These are phyloP conservation scores for Procambarus virginalis DNA, from an alignment of 1,140 invertebrate genomes.

Conservation along the genomic window DNA sequence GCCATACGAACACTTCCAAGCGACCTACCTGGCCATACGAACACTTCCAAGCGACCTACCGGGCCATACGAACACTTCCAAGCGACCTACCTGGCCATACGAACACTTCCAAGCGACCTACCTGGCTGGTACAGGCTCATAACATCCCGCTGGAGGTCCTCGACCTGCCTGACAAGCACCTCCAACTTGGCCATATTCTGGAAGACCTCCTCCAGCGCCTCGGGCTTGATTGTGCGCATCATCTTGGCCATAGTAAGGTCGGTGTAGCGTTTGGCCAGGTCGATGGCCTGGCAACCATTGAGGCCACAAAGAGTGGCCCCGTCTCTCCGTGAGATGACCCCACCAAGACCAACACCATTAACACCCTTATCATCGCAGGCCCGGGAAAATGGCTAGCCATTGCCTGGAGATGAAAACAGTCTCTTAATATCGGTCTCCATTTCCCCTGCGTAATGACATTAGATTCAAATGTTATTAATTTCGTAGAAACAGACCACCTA, in stretches of 20 bases:
- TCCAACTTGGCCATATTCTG: conserved; percentile 65
- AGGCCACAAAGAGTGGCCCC: conserved; percentile 54
- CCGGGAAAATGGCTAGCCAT: background rate
- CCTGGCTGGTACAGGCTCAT: conserved; percentile 64
- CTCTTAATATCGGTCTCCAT: too few species aligned
- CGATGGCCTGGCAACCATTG: conserved; percentile 66
- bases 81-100: background rate
- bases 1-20: background rate
- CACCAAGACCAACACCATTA: background rate
- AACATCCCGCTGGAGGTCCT: conserved; percentile 59
- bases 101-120: conserved; percentile 6
- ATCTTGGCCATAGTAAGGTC: conserved; percentile 66
- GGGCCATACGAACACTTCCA: too few species aligned
- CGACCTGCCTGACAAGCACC: conserved; percentile 43
- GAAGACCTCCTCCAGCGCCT: conserved; percentile 66
- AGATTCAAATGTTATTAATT: background rate
- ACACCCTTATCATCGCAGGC: background rate
- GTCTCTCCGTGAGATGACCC: background rate
- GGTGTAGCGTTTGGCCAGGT: conserved; percentile 64
- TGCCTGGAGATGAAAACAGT: background rate
- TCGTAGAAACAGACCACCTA: too few species aligned
- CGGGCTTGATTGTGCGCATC: conserved; percentile 67
- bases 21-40: too few species aligned
- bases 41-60: too few species aligned
- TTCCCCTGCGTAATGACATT: background rate